These are phyloP conservation scores for Ranitomeya variabilis DNA, from an alignment of 2,113 vertebrate genomes.

Conservation along the genomic window DNA sequence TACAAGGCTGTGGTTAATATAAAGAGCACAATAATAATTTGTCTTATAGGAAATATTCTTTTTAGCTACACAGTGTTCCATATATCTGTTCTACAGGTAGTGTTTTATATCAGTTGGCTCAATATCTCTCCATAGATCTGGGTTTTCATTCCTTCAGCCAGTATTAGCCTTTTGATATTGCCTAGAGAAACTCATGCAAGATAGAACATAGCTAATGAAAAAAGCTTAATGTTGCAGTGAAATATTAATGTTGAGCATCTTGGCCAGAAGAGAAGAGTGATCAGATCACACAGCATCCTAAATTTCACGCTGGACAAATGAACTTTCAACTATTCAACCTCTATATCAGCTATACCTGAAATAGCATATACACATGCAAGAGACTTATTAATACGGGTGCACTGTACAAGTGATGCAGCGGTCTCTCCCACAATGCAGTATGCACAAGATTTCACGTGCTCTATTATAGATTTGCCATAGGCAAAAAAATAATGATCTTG, in stretches of 20 bases:
- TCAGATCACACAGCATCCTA: constrained; percentile 36
- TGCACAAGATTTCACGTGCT: neutral
- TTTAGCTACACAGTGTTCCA: neutral
- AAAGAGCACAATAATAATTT: no score
- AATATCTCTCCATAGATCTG: neutral
- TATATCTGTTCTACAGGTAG: neutral
- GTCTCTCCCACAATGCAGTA: neutral
- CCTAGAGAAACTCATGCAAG: neutral
- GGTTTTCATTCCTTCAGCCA: neutral
- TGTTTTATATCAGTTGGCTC: neutral
- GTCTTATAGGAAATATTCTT: neutral
- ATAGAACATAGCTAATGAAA: constrained; percentile 31
- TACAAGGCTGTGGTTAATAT: no score
- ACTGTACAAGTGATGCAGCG: no score
- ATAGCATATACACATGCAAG: neutral
- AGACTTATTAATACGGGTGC: neutral
- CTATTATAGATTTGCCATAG: no score
- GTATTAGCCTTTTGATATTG: neutral
- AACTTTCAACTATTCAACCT: constrained; percentile 31
- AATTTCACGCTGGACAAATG: constrained; percentile 26
- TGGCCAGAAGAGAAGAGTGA: neutral
- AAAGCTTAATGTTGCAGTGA: constrained; percentile 37
- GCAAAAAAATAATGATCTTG: no score
- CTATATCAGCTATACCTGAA: constrained; percentile 29
- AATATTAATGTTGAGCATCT: constrained; percentile 42